Evolutionary conservation across 2,888 invertebrate species (phyloP), one percentile per base, ranked within the genome.

Genomic region (Lordiphosa andalusiaca): DNA sequence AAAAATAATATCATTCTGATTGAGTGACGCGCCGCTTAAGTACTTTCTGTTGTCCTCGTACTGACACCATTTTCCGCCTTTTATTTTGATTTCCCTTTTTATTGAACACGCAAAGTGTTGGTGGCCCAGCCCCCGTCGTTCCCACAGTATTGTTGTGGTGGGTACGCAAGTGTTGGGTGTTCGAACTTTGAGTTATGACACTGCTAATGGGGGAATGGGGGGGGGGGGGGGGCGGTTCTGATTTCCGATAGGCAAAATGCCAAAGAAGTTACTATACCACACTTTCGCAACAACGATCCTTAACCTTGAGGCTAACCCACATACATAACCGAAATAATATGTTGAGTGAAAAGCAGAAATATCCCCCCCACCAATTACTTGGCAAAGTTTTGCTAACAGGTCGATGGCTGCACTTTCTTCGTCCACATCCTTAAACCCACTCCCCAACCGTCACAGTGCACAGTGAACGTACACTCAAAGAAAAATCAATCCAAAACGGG

Each of bases 1-100:
- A 83, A 80, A 82, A 84, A 75, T 82, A 82, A 84, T 82, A 83
- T 83, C 80, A 71, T 76, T 84, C 67, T 84, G 85, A 84, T 82
- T 82, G 82, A 84, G 76, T 78, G 80, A 76, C 80, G 80, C 83
- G 80, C 71, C 82, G 81, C 63, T 81, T 84, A 77, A 84, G 83
- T 81, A 83, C 80, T 83, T 74, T 81, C 76, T 58, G 71, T 67
- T 71, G 66, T 73, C 66, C 75, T 73, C 73, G 78, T 72, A 67
- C 81, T 78, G 83, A 80, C 83, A 80, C 83, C 69, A 65, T 82
- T 82, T 63, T 73, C 65, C 80, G 75, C 52, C 25, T 36, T 56
- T 64, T 49, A 54, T 60, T 64, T 63, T 64, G 57, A 70, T 80
- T 74, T 73, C 62, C 61, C 63, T 71, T 67, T 77, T 75, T 62